phyloP scores from a whole-genome alignment of 1,140 invertebrate species.

The Gonatopus flavifemur region DNA sequence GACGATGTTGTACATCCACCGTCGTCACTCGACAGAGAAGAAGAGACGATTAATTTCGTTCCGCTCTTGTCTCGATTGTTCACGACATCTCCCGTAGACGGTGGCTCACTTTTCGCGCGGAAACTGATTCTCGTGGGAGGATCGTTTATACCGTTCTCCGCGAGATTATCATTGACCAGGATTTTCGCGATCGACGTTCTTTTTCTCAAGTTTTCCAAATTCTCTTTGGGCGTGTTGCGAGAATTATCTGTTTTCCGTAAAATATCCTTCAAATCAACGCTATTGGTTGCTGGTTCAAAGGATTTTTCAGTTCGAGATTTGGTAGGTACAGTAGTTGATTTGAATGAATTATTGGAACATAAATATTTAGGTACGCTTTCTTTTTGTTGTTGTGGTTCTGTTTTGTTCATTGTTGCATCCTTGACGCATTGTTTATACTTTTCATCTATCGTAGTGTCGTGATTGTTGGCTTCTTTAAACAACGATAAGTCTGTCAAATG shows the following conservation, averaged over 20 bases:
- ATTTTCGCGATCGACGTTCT: conserved; percentile 48
- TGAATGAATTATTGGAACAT: conserved; percentile 26
- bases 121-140: conserved; percentile 1
- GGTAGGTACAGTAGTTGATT: background rate
- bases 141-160: conserved; percentile 28
- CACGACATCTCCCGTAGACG: background rate
- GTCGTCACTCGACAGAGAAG: conserved; percentile 44
- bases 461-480: conserved; percentile 24
- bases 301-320: conserved; percentile 12
- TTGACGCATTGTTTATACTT: conserved; percentile 54
- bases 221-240: conserved; percentile 40
- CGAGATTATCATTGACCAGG: conserved; percentile 45
- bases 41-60: conserved; percentile 32
- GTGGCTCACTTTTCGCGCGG: conserved; percentile 26
- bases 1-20: conserved; percentile 41
- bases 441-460: conserved; percentile 47
- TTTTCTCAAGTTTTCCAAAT: conserved; percentile 49
- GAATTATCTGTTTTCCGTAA: conserved; percentile 40
- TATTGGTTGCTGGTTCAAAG: conserved; percentile 9
- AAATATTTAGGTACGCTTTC: conserved; percentile 41
- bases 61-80: conserved; percentile 23
- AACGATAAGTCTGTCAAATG: conserved; percentile 25
- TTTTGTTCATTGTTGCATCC: conserved; percentile 26
- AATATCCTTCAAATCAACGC: conserved; percentile 46
- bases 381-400: conserved; percentile 19